Conservation (phyloP, 2,888 invertebrate species). For the Ennomos fuscantarius region DNA sequence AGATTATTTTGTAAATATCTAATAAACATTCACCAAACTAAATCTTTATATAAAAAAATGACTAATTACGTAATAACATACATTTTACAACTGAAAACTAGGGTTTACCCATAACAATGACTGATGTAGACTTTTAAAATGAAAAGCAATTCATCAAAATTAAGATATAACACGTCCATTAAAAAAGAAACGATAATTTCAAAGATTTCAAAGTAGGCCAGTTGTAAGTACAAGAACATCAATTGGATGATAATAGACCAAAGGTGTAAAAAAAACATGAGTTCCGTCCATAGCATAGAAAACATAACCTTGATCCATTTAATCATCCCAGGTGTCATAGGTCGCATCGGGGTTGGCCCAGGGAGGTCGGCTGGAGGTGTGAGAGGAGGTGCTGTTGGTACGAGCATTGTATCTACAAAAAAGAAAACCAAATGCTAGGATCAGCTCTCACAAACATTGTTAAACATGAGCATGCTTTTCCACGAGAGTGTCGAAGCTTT, state of each 20-base stretch:
- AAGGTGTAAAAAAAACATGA: constrained; percentile 7
- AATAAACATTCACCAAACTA: no score
- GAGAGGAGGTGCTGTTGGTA: constrained; percentile 70
- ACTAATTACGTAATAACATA: no score
- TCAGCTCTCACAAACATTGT: background rate
- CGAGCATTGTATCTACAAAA: constrained; percentile 68
- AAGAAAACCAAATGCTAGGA: background rate
- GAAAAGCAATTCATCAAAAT: constrained; percentile 3
- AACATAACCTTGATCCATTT: constrained; percentile 38
- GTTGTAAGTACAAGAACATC: constrained; percentile 5
- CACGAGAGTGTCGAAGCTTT: no score
- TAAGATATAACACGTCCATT: constrained; percentile 3
- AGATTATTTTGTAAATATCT: no score
- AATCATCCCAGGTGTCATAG: constrained; percentile 70
- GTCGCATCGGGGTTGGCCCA: constrained; percentile 74
- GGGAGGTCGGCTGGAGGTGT: constrained; percentile 73
- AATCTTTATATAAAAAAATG: no score
- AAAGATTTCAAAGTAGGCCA: constrained; percentile 8
- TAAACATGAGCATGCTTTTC: no score
- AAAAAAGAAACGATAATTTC: constrained; percentile 7
- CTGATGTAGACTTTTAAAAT: constrained; percentile 4
- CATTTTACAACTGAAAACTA: no score
- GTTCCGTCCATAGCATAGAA: background rate
- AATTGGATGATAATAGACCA: constrained; percentile 7
- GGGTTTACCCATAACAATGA: background rate